Percentiles rank a stretch among this genome's conserved stretches.
phyloP scores from a whole-genome alignment of 2,888 invertebrate genomes.

The Cyrtodaria siliqua region DNA sequence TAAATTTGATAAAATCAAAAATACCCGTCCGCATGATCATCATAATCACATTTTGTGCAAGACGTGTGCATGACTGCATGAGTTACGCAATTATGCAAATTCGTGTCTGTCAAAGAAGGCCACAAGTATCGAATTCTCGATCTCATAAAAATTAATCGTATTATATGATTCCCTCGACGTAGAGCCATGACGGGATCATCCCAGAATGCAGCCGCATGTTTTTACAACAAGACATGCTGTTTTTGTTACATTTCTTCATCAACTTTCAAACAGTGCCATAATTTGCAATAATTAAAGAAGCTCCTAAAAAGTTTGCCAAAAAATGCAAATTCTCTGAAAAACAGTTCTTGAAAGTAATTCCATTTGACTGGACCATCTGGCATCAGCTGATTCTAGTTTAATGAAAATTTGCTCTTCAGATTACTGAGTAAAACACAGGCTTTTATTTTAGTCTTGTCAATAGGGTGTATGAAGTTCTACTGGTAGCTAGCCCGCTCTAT shows the following conservation, averaged over 20 bases:
- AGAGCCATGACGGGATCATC: not conserved
- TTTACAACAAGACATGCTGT: slow-evolving; percentile 3
- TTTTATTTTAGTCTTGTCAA: no score
- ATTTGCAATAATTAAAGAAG: no score
- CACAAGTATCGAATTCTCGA: slow-evolving; percentile 34
- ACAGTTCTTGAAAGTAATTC: slow-evolving; percentile 9
- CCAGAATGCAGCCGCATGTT: slow-evolving; percentile 1
- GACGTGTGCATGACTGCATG: slow-evolving; percentile 20
- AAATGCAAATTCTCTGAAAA: slow-evolving; percentile 4
- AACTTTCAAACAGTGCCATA: no score
- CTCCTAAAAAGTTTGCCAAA: not conserved
- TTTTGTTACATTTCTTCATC: not conserved
- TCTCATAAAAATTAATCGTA: slow-evolving; percentile 13
- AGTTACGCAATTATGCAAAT: slow-evolving; percentile 51
- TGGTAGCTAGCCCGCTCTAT: no score
- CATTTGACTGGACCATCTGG: slow-evolving; percentile 14
- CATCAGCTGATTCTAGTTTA: no score
- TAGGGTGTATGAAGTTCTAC: no score
- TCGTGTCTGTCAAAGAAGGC: slow-evolving; percentile 13
- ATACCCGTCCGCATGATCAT: not conserved
- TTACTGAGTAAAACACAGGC: no score
- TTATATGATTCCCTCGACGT: slow-evolving; percentile 7
- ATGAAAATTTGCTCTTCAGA: no score
- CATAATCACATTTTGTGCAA: slow-evolving; percentile 16
- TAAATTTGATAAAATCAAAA: not conserved